A percentile compares a stretch with the other conserved stretches of the same genome.
Conservation (phyloP, 2,797 vertebrate species). For the Euthynnus affinis region DNA sequence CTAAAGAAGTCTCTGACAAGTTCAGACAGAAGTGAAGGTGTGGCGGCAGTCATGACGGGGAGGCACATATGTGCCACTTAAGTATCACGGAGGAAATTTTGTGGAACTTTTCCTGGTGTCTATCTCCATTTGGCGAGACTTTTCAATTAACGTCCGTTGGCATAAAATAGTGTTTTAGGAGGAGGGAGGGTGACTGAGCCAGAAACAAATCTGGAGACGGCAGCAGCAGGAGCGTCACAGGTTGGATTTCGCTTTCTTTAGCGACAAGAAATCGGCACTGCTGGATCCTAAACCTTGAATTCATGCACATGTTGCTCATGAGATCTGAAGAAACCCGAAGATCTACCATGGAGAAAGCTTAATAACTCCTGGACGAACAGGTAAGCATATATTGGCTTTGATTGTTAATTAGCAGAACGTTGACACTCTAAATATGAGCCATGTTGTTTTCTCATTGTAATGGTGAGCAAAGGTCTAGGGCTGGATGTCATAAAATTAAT, state of each 20-base stretch:
- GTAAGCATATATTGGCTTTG: conserved; percentile 29
- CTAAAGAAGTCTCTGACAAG: conserved; percentile 33
- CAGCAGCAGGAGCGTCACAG: not conserved
- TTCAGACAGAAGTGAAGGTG: conserved; percentile 67
- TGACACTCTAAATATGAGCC: not conserved
- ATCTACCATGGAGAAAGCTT: conserved; percentile 13
- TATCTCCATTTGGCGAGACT: not conserved
- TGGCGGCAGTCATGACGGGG: conserved; percentile 51
- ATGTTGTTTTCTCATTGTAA: not conserved
- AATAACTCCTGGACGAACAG: conserved; percentile 25
- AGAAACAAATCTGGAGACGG: not conserved
- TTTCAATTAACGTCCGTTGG: not conserved
- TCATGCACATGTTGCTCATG: not conserved
- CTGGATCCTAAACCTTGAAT: not conserved
- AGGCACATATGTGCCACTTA: conserved; percentile 2
- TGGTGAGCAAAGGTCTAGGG: not conserved
- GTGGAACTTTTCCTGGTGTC: conserved; percentile 15
- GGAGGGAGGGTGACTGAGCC: not conserved
- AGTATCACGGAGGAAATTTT: conserved; percentile 22
- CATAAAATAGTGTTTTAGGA: not conserved
- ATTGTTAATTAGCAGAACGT: no score
- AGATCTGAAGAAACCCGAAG: not conserved
- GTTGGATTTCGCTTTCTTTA: not conserved
- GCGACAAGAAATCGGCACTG: not conserved
- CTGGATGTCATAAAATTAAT: not conserved